Evolutionary conservation across 2,888 invertebrate genomes (phyloP).

Genomic region (Athrips mouffetella): DNA sequence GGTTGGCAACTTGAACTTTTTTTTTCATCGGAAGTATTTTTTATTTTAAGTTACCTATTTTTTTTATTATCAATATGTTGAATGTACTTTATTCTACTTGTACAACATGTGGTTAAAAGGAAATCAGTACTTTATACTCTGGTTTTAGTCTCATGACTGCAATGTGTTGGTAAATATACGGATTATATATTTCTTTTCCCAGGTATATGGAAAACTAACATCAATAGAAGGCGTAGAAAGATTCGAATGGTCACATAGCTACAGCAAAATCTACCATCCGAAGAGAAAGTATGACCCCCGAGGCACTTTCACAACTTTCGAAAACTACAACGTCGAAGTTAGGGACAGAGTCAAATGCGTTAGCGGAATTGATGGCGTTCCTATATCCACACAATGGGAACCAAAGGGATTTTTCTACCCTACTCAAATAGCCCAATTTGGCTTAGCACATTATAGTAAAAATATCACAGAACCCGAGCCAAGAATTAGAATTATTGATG

Average conservation of each 20-base stretch:
- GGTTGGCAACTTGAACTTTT: no score
- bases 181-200: constrained; percentile 21
- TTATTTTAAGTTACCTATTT: no score
- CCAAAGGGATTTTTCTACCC: constrained; percentile 97
- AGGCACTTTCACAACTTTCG: constrained; percentile 97
- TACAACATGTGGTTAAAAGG: no score
- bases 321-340: constrained; percentile 98
- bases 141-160: no score
- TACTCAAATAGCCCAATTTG: constrained; percentile 99
- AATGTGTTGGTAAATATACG: no score
- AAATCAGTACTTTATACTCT: no score
- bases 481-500: constrained; percentile 83
- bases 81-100: no score
- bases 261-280: constrained; percentile 93
- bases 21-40: no score
- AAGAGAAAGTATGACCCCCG: constrained; percentile 92
- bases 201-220: constrained; percentile 92
- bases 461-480: constrained; percentile 92
- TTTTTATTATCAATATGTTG: no score
- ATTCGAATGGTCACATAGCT: constrained; percentile 97
- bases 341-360: constrained; percentile 97
- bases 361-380: constrained; percentile 95
- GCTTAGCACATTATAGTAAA: constrained; percentile 97
- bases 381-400: constrained; percentile 98
- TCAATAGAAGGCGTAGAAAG: constrained; percentile 85